Percentiles rank a stretch among this genome's conserved stretches.
These are phyloP conservation scores for Clarias platycephalus DNA, from an alignment of 2,797 vertebrate genomes.

Conservation along the genomic window DNA sequence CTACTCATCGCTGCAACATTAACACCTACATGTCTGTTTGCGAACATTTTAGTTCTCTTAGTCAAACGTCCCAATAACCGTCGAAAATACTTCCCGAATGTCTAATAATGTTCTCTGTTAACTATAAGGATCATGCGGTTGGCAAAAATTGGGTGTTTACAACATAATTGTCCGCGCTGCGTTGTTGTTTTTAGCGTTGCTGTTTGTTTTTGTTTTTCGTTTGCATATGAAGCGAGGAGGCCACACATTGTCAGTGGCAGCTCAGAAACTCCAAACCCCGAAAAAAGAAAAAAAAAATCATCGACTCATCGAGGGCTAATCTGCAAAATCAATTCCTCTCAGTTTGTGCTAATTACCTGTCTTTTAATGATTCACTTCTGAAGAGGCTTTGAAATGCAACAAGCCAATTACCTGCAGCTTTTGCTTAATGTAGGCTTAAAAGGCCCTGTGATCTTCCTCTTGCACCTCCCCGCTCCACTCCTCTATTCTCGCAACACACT, in stretches of 20 bases:
- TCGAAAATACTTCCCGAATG: not conserved
- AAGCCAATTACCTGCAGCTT: conserved; percentile 70
- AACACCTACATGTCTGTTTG: not conserved
- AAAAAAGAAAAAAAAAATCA: not conserved
- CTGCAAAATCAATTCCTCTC: conserved; percentile 56
- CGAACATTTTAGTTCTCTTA: not conserved
- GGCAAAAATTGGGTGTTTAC: conserved; percentile 8
- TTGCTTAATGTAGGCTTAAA: conserved; percentile 59
- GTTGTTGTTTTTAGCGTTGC: conserved; percentile 10
- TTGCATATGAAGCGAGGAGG: conserved; percentile 28
- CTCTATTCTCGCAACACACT: conserved; percentile 70
- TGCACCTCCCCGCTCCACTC: conserved; percentile 63
- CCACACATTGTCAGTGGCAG: not conserved
- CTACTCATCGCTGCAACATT: too few relatives aligned
- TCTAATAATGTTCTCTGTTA: not conserved
- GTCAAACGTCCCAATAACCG: not conserved
- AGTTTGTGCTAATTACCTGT: conserved; percentile 58
- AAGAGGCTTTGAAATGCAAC: conserved; percentile 68
- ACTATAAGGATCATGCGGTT: not conserved
- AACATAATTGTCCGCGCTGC: not conserved
- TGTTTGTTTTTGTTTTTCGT: conserved; percentile 20
- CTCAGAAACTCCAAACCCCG: conserved; percentile 12
- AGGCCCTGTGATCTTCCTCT: conserved; percentile 65
- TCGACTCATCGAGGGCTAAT: conserved; percentile 46
- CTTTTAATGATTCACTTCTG: conserved; percentile 58